These are phyloP conservation scores for Salvelinus namaycush DNA, from an alignment of 2,113 vertebrate species.

Conservation along the genomic window DNA sequence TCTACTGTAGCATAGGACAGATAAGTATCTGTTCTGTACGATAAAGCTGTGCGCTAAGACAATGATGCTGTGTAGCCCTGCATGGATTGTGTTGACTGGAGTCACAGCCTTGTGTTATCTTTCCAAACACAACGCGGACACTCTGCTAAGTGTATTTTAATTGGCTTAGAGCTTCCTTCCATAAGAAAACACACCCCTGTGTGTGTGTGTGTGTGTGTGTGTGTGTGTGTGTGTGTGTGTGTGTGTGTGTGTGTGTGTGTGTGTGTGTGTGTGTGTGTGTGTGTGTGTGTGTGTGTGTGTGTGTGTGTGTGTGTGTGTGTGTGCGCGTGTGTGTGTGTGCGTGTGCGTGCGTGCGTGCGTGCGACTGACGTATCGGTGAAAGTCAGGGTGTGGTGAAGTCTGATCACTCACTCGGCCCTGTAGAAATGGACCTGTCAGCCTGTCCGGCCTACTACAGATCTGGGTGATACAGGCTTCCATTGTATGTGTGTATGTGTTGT, in stretches of 20 bases:
- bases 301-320: conserved; percentile 76
- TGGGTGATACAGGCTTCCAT: conserved; percentile 68
- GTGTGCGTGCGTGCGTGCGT: conserved; percentile 80
- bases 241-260: conserved; percentile 78
- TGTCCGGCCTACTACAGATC: conserved; percentile 73
- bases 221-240: conserved; percentile 59
- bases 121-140: conserved; percentile 81
- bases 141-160: conserved; percentile 84
- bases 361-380: conserved; percentile 71
- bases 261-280: conserved; percentile 74
- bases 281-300: conserved; percentile 61
- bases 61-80: conserved; percentile 43
- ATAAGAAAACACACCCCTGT: conserved; percentile 78
- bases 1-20: conserved; percentile 32
- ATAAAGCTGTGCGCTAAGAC: conserved; percentile 44
- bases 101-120: conserved; percentile 76
- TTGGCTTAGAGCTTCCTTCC: conserved; percentile 89
- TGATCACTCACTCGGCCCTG: conserved; percentile 47
- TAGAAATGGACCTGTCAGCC: conserved; percentile 67
- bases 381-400: conserved; percentile 69
- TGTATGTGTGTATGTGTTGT: conserved; percentile 41
- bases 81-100: conserved; percentile 46
- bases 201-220: conserved; percentile 77
- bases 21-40: conserved; percentile 60
- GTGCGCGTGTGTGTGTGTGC: conserved; percentile 55